phyloP scores from a whole-genome alignment of 1,140 invertebrate genomes.

The Ridgeia piscesae region DNA sequence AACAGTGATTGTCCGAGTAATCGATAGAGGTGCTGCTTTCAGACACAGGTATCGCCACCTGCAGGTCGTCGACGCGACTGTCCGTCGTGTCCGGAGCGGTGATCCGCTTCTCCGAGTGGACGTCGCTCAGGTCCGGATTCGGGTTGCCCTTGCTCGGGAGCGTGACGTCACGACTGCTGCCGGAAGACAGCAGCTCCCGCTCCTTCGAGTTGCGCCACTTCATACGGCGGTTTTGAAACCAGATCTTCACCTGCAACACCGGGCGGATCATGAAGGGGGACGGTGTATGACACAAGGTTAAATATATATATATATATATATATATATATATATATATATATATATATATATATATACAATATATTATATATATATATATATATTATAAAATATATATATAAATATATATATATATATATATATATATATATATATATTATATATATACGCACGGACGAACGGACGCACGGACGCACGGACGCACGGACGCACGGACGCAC shows the following conservation, averaged over 20 bases:
- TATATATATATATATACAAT: too few relatives aligned
- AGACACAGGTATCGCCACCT: background rate
- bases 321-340: too few relatives aligned
- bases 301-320: too few relatives aligned
- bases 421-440: too few relatives aligned
- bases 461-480: too few relatives aligned
- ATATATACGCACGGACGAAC: too few relatives aligned
- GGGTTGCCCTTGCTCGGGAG: constrained; percentile 96
- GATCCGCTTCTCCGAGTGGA: constrained; percentile 44
- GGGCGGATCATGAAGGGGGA: background rate
- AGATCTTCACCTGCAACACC: constrained; percentile 55
- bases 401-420: too few relatives aligned
- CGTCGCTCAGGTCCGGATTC: constrained; percentile 91
- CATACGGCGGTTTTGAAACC: constrained; percentile 61
- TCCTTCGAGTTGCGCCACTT: constrained; percentile 89
- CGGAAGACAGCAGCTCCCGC: constrained; percentile 84
- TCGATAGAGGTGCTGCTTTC: background rate
- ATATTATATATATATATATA: too few relatives aligned
- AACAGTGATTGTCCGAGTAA: constrained; percentile 7
- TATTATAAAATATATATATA: too few relatives aligned
- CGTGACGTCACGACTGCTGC: constrained; percentile 90
- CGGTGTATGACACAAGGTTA: too few relatives aligned
- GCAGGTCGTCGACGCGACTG: background rate
- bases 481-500: too few relatives aligned
- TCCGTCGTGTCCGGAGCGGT: background rate